phyloP scores from a whole-genome alignment of 2,113 vertebrate species.

The Lagenorhynchus albirostris region DNA sequence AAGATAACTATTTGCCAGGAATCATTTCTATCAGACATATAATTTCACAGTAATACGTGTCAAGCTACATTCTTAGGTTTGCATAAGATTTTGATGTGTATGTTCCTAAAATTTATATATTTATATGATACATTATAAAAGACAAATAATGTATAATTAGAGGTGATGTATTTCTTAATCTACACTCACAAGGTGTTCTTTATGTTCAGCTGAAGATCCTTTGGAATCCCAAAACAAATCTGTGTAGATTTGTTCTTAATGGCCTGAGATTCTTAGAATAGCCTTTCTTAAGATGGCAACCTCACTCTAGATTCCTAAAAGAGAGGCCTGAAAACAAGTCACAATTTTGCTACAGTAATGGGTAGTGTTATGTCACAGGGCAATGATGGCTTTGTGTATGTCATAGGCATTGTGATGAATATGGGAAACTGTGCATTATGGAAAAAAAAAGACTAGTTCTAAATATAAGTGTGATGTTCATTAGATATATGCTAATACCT shows the following conservation, averaged over 20 bases:
- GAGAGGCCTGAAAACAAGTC: not conserved
- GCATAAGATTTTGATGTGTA: not conserved
- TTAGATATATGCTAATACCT: not conserved
- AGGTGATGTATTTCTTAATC: not conserved
- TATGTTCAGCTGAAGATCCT: not conserved
- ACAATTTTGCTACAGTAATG: constrained; percentile 7
- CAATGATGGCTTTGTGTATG: not conserved
- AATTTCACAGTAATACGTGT: constrained; percentile 23
- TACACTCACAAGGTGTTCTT: not conserved
- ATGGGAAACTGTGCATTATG: not conserved
- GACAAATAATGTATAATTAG: not conserved
- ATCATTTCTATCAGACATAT: not conserved
- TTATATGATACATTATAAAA: not conserved
- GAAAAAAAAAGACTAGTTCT: not conserved
- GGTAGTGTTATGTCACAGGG: not conserved
- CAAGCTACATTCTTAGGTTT: not conserved
- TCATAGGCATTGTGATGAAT: not conserved
- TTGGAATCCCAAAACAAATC: not conserved
- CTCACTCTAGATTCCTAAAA: not conserved
- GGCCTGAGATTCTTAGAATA: not conserved
- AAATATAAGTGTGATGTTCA: not conserved
- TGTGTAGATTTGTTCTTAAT: constrained; percentile 45
- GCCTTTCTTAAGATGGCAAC: not conserved
- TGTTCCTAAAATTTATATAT: not conserved
- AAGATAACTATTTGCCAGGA: not conserved